These are phyloP conservation scores for Ficedula albicollis DNA, from an alignment of 2,797 vertebrate genomes.

Conservation along the genomic window DNA sequence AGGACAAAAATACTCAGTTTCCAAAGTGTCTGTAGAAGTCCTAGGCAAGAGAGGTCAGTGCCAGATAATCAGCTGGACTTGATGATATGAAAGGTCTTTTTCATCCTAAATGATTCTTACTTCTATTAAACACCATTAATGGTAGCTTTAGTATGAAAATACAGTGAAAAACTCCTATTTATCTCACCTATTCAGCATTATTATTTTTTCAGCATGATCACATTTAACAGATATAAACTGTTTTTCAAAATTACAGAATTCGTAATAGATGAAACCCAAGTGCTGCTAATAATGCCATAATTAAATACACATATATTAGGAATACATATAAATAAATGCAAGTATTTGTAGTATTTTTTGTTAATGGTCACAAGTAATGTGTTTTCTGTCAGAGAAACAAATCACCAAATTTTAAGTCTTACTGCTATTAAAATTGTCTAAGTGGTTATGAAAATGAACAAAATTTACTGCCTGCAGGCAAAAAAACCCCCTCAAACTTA, in stretches of 20 bases:
- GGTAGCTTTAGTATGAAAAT: not conserved
- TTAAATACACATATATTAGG: not conserved
- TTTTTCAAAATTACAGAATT: not conserved
- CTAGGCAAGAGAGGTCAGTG: not conserved
- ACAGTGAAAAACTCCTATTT: not conserved
- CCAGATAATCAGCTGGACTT: rapidly evolving
- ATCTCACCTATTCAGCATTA: not conserved
- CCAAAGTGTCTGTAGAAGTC: not conserved
- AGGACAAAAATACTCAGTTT: not conserved
- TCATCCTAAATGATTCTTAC: not conserved
- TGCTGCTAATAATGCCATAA: not conserved
- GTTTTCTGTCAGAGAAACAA: not conserved
- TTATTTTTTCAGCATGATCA: not conserved
- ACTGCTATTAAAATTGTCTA: not conserved
- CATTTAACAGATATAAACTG: not conserved
- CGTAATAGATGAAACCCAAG: not conserved
- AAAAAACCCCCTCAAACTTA: not conserved
- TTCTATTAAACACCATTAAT: not conserved
- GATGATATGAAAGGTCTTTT: not conserved
- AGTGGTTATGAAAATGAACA: not conserved
- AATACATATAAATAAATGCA: not conserved
- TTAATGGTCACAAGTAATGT: not conserved
- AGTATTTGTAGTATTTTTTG: not conserved
- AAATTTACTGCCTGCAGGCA: not conserved
- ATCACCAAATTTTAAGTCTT: not conserved